phyloP scores from a whole-genome alignment of 2,888 invertebrate species.

The Teleiodes luculella region DNA sequence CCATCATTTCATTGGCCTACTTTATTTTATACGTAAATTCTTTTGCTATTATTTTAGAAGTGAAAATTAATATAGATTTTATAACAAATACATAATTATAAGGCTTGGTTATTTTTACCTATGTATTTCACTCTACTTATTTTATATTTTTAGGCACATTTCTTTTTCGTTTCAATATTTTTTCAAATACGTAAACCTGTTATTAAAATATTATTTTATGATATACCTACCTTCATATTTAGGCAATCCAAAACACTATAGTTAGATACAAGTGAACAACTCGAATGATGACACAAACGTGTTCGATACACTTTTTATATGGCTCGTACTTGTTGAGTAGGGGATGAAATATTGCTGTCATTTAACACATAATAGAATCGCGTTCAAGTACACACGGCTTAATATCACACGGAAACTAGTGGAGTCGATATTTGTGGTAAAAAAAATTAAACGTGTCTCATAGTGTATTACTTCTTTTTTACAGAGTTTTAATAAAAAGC shows the following conservation, averaged over 20 bases:
- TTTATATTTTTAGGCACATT: neutral
- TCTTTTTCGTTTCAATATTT: neutral
- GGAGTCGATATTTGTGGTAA: slow-evolving; percentile 29
- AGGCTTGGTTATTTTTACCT: neutral
- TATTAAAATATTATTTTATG: too few relatives aligned
- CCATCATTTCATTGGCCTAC: too few relatives aligned
- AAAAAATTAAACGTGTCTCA: neutral
- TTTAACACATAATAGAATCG: slow-evolving; percentile 57
- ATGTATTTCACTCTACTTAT: neutral
- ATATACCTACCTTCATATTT: slow-evolving; percentile 49
- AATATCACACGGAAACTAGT: slow-evolving; percentile 30
- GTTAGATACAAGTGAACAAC: slow-evolving; percentile 15
- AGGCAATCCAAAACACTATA: slow-evolving; percentile 15
- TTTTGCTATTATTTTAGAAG: neutral
- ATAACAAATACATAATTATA: too few relatives aligned
- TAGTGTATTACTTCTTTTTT: too few relatives aligned
- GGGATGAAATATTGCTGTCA: slow-evolving; percentile 65
- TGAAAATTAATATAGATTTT: too few relatives aligned
- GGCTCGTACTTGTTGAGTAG: slow-evolving; percentile 33
- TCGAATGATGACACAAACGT: slow-evolving; percentile 34
- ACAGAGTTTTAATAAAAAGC: too few relatives aligned
- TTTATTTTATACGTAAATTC: too few relatives aligned
- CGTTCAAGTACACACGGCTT: slow-evolving; percentile 55
- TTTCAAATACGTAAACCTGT: too few relatives aligned
- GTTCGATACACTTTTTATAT: slow-evolving; percentile 54